phyloP scores from a whole-genome alignment of 2,888 invertebrate genomes.

The Deilephila elpenor region DNA sequence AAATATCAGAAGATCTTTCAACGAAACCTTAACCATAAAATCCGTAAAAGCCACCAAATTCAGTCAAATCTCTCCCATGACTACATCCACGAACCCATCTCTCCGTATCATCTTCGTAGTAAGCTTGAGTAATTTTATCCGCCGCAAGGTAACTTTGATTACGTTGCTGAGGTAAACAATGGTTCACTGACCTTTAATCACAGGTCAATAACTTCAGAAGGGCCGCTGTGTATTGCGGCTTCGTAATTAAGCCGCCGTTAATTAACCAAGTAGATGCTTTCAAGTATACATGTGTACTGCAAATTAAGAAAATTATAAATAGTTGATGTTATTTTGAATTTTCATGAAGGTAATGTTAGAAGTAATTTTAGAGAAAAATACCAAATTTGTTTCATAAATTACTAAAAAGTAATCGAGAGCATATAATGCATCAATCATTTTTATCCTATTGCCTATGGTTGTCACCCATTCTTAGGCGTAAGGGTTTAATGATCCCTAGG shows the following conservation, averaged over 20 bases:
- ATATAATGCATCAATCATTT: too few species aligned
- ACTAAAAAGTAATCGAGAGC: too few species aligned
- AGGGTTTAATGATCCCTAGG: too few species aligned
- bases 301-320: neutral
- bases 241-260: constrained; percentile 10
- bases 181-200: constrained; percentile 25
- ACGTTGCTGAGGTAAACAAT: constrained; percentile 19
- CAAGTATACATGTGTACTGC: neutral
- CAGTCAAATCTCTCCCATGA: neutral
- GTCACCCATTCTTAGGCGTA: too few species aligned
- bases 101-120: neutral
- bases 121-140: neutral
- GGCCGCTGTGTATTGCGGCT: constrained; percentile 9
- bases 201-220: constrained; percentile 22
- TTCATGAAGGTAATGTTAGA: neutral
- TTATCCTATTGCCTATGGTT: too few species aligned
- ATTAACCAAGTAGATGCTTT: constrained; percentile 6
- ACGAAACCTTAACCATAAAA: too few species aligned
- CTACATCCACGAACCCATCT: neutral
- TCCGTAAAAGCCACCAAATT: too few species aligned
- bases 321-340: neutral
- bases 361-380: too few species aligned
- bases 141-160: constrained; percentile 7
- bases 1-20: too few species aligned
- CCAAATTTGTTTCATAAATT: too few species aligned